Base-by-base conservation (phyloP, 1,140 invertebrate genomes). In the Halyomorpha halys region DNA sequence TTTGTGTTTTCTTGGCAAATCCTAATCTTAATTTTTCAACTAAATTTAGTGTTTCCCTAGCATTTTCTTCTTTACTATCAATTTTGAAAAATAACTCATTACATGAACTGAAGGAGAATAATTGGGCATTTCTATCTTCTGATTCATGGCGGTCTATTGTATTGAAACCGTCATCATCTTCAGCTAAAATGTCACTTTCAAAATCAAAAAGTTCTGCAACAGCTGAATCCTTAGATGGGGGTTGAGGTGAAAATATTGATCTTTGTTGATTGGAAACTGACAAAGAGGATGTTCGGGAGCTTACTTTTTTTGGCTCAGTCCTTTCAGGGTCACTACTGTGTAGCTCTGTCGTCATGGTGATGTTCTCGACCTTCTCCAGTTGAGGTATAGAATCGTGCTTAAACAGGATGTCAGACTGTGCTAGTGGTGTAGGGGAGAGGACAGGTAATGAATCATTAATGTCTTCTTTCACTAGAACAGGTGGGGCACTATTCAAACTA, bases 51-150 rank as follows among this genome's bases (percentile, higher is more conserved):
- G 88, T 90, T 75, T 88, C 88, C 49, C 84, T 75, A 0, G 85
- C 85, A 70, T 79, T 84, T 65, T 86, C 83, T 66, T 86, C 87
- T 73, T 88, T 88, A n/a, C 84, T 83, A 71, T 89, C 86, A 70
- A 88, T 86, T 71, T 86, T 86, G 19, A 86, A 84, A 64, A 86
- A 78, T 23, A 56, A 16, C 4, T 23, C 18, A 56, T 85, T 77
- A n/a, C 80, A 78, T 51, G 78, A 76, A 53, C 78, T 78, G 67
- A 85, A 83, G n/a, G 82, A 82, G 66, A 86, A 85, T 19, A 87
- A 76, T 1, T 84, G 81, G 1, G 76, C 72, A 3, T 75, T 68
- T 21, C 77, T 73, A 60, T 71, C 67, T 67, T 82, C 80, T 54
- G 84, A 84, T 54, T 82, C 80, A 69, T 82, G 82, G 34, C 77